Base-by-base conservation (phyloP, 2,888 invertebrate genomes). In the Keiferia lycopersicella region DNA sequence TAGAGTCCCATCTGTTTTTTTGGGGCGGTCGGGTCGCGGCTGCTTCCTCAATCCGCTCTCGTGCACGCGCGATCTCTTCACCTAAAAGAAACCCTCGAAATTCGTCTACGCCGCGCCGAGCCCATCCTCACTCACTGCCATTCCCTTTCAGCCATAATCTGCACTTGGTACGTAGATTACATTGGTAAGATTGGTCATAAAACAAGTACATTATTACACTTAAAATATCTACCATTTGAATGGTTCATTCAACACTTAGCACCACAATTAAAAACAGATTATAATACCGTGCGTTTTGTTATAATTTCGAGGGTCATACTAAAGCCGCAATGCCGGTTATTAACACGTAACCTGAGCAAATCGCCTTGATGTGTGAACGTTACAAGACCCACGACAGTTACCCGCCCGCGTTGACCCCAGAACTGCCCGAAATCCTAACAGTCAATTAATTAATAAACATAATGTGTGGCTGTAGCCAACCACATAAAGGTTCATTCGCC, bases 41-140 rank as follows among this genome's bases (percentile, higher is more conserved):
- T 20, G 16, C 34, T 26, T n/a, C 26, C n/a, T 22, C 30, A 1
- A 30, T 53, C 30, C n/a, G 26, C 71, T 79, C 87, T 87, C 87
- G 67, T 86, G 87, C 87, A 86, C 87, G 87, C 85, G 78, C 86
- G 79, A 73, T 81, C 76, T 81, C 84, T 86, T 81, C 82, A 82
- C 80, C 74, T 82, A 81, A 86, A 86, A 86, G 86, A 86, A 85
- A 81, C 85, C 75, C 87, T 87, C 79, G 78, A 87, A 83, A 81
- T 87, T 86, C 85, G 85, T 86, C 85, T 84, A 85, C 86, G 80
- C 76, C 77, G 77, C 80, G 71, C 77, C 18, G 18, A 18, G 45
- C 34, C 56, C 56, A 12, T 26, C 30, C 56, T 26, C 56, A 56
- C 56, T 56, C 56, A 56, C 79, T 73, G 75, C 72, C 79, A 78